Evolutionary conservation across 2,888 invertebrate species (phyloP).

Genomic region (Caenorhabditis sp.): DNA sequence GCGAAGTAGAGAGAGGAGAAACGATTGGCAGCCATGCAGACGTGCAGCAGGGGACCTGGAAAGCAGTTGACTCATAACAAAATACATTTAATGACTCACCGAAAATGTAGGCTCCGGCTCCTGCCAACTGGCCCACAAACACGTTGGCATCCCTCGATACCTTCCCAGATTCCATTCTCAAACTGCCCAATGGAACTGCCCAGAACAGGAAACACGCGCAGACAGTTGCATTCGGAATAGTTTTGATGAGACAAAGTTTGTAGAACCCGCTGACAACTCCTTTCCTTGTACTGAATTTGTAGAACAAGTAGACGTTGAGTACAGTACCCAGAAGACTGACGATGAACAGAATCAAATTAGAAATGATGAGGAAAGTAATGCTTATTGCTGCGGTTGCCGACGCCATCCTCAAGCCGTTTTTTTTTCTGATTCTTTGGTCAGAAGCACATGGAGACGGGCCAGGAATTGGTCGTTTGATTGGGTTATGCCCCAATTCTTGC

Average conservation of each 20-base stretch:
- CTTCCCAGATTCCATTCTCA: slow-evolving; percentile 17
- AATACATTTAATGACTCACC: slow-evolving; percentile 9
- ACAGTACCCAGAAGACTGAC: slow-evolving; percentile 31
- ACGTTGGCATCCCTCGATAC: slow-evolving; percentile 38
- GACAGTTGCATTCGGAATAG: slow-evolving; percentile 43
- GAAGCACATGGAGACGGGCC: slow-evolving; percentile 12
- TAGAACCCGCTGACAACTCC: slow-evolving; percentile 49
- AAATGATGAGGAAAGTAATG: slow-evolving; percentile 21
- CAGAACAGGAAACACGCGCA: slow-evolving; percentile 45
- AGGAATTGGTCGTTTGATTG: slow-evolving; percentile 19
- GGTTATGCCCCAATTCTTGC: slow-evolving; percentile 25
- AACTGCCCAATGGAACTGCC: slow-evolving; percentile 52
- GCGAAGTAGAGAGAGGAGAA: slow-evolving; percentile 48
- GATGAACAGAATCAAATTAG: slow-evolving; percentile 20
- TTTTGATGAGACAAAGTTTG: slow-evolving; percentile 46
- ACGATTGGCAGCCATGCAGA: slow-evolving; percentile 43
- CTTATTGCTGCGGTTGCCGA: neutral
- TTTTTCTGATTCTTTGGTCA: neutral
- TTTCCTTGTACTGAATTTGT: slow-evolving; percentile 40
- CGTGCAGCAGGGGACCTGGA: slow-evolving; percentile 38
- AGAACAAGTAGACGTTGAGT: slow-evolving; percentile 37
- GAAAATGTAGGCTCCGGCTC: slow-evolving; percentile 43
- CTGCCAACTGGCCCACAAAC: slow-evolving; percentile 42
- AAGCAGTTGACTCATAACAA: neutral
- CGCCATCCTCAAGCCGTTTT: neutral